Evolutionary conservation across 2,888 invertebrate species (phyloP), one percentile per base, ranked within the genome.

Genomic region (Orchestes rusci): DNA sequence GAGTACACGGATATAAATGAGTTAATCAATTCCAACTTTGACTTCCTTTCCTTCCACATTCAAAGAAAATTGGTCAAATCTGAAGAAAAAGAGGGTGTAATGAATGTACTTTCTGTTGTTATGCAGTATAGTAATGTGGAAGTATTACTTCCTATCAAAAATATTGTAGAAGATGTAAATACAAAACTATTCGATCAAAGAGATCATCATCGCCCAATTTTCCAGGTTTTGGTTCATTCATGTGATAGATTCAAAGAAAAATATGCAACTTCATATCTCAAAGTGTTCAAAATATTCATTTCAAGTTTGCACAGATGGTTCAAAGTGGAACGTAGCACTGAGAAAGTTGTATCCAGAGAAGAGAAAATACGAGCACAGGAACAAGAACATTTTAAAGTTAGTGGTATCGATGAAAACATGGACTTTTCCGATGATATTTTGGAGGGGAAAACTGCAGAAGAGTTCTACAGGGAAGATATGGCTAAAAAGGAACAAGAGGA

Each of bases 11-110:
- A 68, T 41, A 73, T 80, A 3, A 70, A 74, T 0, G 73, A 76
- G n/a, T 72, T 88, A 16, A 73, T 89, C 45, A 73, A 74, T 38
- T 60, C 65, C 27, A 85, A 87, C 61, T 76, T 81, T 0, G 86
- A 87, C 64, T 88, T 85, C 61, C 75, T 86, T 59, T 79, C 82
- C 0, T 79, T 77, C 58, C 80, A 84, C 55, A 73, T 88, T 43
- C 80, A 80, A 18, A 64, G 73, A 1, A 72, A 77, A 56, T 69
- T 87, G 1, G 80, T 77, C 45, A 75, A 73, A 67, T 73, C 73
- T 1, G 75, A 78, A 61, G 69, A 76, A 54, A 79, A 79, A 57
- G 71, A 77, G 42, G 76, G 77, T 1, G 83, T 84, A 10, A 70
- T 87, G 20, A 77, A 82, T 56, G 85, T 87, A 34, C 67, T 89